Evolutionary conservation across 2,797 vertebrate genomes (phyloP), one percentile per base, ranked within the genome.

Genomic region (Notoglanidium macrostoma): DNA sequence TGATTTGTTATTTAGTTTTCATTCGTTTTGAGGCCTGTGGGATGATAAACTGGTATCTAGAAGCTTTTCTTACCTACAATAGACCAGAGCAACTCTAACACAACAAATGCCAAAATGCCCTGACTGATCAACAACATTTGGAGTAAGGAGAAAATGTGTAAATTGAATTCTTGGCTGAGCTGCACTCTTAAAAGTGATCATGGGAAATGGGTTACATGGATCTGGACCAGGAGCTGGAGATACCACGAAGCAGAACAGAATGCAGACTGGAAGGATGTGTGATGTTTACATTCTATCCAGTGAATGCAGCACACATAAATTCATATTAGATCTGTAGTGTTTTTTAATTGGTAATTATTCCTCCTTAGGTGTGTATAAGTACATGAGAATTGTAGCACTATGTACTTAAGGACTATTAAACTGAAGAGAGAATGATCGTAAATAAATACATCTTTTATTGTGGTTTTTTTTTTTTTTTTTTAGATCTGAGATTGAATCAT

Each of bases 221-320:
- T 32, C n/a, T 83, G 44, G 8, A 29, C 61, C 61, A 51, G 57
- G 35, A 81, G 7, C 32, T 59, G 29, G 19, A 26, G 35, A 80
- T 61, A 80, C 12, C 61, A 83, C 40, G 61, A 67, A 51, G 9
- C 61, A 67, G 32, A 49, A 51, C 61, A 65, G 61, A 67, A 83
- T 40, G 44, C 61, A 67, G 80, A 83, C 61, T 51, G 61, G 61
- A 67, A 65, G 44, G 61, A 82, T 65, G 61, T 49, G 59, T 63
- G 80, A 65, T 26, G 21, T 67, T 51, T 51, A 83, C 80, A 51
- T 67, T 63, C 55, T 80, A 26, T 80, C 78, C 78, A 61, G 55
- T 61, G 57, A 5, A 49, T 49, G 46, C 5, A 9, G 9, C 46
- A 32, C 74, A 54, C 51, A 54, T 76, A n/a, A 29, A 29, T 14